Base-by-base conservation (phyloP, 2,113 vertebrate species). In the Papio anubis region DNA sequence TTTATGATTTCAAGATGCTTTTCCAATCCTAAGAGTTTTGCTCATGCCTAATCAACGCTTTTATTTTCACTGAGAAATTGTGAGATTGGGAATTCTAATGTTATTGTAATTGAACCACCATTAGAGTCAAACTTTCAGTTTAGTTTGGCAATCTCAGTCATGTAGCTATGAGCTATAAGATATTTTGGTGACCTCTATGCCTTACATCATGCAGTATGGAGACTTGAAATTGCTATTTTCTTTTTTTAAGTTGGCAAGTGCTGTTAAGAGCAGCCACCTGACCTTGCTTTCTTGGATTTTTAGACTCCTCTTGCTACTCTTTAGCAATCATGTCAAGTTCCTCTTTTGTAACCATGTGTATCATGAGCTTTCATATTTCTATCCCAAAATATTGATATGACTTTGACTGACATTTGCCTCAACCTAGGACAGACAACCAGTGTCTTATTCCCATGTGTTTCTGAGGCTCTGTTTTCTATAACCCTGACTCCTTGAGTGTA, bases 341-440 rank as follows among this genome's bases (percentile, higher is more conserved):
- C 17, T 18, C 52, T 52, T 52, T 52, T 52, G 16, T 38, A 89
- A 35, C 6, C 48, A 79, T 35, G 2, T 30, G 6, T 81, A 25
- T 25, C 45, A 27, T n/a, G 66, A 4, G 5, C 2, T 48, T 93
- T 88, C 23, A 50, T 70, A 35, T 23, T 79, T 59, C 17, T 73
- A 7, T 92, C 17, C 32, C 57, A 32, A 9, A 87, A 43, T 68
- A 59, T 3, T 59, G 59, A 25, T 48, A 21, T 59, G 25, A 68
- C 10, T 48, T 86, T 84, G 64, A 81, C 5, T 61, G 16, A 9
- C 48, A 30, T 89, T 30, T 43, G 38, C 12, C 20, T 55, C 27
- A 55, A 0, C 2, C 5, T 72, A 32, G 3, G 4, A 6, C 64
- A 68, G 23, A 70, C 4, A 61, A 43, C 27, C n/a, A n/a, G 0